These are phyloP conservation scores for Campaea margaritaria DNA, from an alignment of 2,888 invertebrate species.

Conservation along the genomic window DNA sequence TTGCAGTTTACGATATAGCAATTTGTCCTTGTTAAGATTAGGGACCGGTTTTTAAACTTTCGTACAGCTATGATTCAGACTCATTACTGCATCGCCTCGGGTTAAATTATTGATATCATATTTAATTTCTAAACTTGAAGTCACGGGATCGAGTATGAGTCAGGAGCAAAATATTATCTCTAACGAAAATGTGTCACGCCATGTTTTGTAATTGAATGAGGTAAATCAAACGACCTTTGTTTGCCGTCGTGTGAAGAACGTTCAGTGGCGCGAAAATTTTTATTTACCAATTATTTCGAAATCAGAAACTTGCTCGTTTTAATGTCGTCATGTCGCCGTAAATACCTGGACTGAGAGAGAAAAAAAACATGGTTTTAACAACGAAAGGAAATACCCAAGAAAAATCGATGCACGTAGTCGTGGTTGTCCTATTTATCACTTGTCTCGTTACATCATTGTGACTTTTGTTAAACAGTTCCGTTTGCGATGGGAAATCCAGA, in stretches of 20 bases:
- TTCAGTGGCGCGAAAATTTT: constrained; percentile 61
- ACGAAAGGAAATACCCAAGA: constrained; percentile 26
- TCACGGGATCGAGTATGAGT: constrained; percentile 16
- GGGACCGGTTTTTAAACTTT: constrained; percentile 34
- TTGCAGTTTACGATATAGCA: constrained; percentile 30
- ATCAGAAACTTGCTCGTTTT: constrained; percentile 59
- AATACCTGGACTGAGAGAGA: constrained; percentile 31
- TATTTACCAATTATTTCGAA: constrained; percentile 69
- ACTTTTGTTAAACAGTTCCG: constrained; percentile 61
- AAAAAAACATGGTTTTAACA: constrained; percentile 24
- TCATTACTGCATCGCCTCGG: constrained; percentile 7
- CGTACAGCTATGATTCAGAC: constrained; percentile 9
- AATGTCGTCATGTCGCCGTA: constrained; percentile 53
- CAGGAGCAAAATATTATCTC: constrained; percentile 22
- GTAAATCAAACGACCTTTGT: constrained; percentile 60
- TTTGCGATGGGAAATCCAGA: constrained; percentile 63
- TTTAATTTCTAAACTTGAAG: not conserved
- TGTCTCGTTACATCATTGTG: constrained; percentile 54
- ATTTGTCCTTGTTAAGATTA: constrained; percentile 35
- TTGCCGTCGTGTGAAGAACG: constrained; percentile 57
- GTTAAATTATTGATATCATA: constrained; percentile 1
- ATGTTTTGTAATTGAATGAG: constrained; percentile 46
- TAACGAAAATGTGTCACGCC: constrained; percentile 42
- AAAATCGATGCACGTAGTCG: constrained; percentile 14
- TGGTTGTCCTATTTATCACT: constrained; percentile 38